Conservation (phyloP, 2,888 invertebrate species). For the Cryptophagus acutangulus region DNA sequence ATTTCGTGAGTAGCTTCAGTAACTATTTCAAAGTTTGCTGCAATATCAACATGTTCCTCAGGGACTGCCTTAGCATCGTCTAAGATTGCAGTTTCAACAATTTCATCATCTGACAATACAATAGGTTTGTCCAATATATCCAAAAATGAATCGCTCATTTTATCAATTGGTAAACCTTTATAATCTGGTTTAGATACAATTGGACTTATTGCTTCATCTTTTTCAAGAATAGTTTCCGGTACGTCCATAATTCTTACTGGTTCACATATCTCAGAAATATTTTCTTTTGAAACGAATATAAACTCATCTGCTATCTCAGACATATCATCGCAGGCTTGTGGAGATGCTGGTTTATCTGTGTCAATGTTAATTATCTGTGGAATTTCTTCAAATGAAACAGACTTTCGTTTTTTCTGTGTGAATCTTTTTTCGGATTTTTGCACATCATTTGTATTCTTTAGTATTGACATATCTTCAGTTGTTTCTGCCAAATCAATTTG, state of each 20-base stretch:
- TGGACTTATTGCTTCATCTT: not conserved
- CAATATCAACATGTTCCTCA: conserved; percentile 13
- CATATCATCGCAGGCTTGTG: conserved; percentile 23
- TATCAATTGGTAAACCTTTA: conserved; percentile 32
- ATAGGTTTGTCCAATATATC: conserved; percentile 42
- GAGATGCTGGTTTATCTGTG: conserved; percentile 18
- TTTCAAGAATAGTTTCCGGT: conserved; percentile 1
- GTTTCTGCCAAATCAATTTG: conserved; percentile 13
- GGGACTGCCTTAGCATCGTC: conserved; percentile 34
- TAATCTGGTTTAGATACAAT: conserved; percentile 19
- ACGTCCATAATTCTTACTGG: not conserved
- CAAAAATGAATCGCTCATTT: conserved; percentile 26
- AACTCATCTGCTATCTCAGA: conserved; percentile 33
- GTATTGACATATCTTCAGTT: no score
- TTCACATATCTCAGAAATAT: conserved; percentile 4
- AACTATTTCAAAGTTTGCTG: not conserved
- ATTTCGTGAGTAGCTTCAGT: not conserved
- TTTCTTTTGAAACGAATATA: conserved; percentile 28
- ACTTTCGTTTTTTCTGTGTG: conserved; percentile 33
- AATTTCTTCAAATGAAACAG: conserved; percentile 41
- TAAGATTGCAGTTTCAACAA: conserved; percentile 21
- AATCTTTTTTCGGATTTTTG: conserved; percentile 14
- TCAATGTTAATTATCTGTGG: conserved; percentile 35
- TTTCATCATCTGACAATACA: conserved; percentile 39
- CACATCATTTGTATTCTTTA: conserved; percentile 1